A percentile compares a stretch with the other conserved stretches of the same genome.
phyloP scores from a whole-genome alignment of 2,113 vertebrate species.

The Columba janthina region DNA sequence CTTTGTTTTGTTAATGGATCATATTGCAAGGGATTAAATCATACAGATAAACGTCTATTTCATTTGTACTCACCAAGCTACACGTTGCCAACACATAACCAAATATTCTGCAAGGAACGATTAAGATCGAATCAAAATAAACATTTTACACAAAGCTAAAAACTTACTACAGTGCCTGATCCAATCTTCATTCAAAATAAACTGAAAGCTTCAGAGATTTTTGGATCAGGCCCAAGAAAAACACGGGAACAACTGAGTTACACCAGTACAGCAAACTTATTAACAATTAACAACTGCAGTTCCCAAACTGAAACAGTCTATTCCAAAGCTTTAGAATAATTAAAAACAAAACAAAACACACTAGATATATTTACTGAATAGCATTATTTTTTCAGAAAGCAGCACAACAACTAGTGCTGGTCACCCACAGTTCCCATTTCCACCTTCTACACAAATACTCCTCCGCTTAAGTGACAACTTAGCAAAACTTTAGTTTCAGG shows the following conservation, averaged over 20 bases:
- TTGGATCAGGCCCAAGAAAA: conserved; percentile 11
- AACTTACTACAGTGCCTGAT: neutral
- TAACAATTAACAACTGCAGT: neutral
- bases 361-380: neutral
- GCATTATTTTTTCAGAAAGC: neutral
- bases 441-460: neutral
- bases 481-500: neutral
- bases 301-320: neutral
- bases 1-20: neutral
- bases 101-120: conserved; percentile 2
- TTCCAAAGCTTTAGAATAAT: neutral
- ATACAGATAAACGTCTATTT: neutral
- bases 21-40: neutral
- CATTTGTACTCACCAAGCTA: conserved; percentile 2
- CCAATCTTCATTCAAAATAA: neutral
- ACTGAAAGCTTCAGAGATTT: neutral
- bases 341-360: neutral
- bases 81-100: neutral
- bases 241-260: neutral
- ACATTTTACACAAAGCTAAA: neutral
- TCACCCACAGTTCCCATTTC: neutral
- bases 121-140: conserved; percentile 42
- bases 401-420: neutral
- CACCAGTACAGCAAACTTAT: neutral
- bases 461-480: neutral